phyloP scores from a whole-genome alignment of 2,113 vertebrate genomes.

The Perca flavescens region DNA sequence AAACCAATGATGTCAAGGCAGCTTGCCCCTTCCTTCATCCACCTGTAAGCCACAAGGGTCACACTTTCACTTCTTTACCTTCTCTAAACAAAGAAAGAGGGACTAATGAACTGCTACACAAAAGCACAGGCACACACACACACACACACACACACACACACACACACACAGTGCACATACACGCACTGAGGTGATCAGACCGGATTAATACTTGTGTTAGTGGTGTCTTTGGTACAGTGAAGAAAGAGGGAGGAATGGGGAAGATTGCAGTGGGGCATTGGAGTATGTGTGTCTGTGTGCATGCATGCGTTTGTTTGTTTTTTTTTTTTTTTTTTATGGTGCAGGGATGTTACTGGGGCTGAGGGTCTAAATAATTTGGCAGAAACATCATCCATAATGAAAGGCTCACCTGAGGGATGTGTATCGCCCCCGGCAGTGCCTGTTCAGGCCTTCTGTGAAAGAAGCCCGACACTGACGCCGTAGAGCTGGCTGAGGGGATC shows the following conservation, averaged over 20 bases:
- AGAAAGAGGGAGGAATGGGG: constrained; percentile 35
- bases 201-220: constrained; percentile 63
- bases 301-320: constrained; percentile 56
- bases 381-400: constrained; percentile 89
- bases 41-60: constrained; percentile 44
- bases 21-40: constrained; percentile 28
- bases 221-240: constrained; percentile 40
- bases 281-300: constrained; percentile 40
- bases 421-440: constrained; percentile 85
- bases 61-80: constrained; percentile 37
- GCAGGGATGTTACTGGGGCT: constrained; percentile 63
- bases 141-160: constrained; percentile 37
- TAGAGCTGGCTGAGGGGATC: constrained; percentile 62
- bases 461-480: constrained; percentile 58
- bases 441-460: constrained; percentile 71
- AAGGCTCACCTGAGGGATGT: constrained; percentile 86
- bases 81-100: constrained; percentile 54
- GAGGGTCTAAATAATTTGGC: constrained; percentile 86
- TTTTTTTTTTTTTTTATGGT: constrained; percentile 43
- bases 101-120: constrained; percentile 50
- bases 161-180: constrained; percentile 16
- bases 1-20: constrained; percentile 28
- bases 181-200: constrained; percentile 50
- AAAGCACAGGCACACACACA: constrained; percentile 3
- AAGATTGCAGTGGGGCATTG: constrained; percentile 30